phyloP scores from a whole-genome alignment of 1,140 invertebrate species.

The Saccostrea echinata region DNA sequence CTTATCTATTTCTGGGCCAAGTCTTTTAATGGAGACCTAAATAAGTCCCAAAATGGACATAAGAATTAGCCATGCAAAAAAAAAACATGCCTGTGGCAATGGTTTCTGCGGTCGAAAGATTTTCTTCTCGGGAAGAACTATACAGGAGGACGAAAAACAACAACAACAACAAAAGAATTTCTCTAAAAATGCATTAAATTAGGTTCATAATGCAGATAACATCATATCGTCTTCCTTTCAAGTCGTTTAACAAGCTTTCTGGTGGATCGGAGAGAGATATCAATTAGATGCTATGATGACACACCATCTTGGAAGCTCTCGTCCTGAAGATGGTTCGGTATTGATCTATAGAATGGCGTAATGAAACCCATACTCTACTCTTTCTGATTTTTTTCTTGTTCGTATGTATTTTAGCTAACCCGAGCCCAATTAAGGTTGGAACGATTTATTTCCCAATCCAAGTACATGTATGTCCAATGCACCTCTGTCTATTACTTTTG shows the following conservation, averaged over 20 bases:
- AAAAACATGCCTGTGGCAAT: not conserved
- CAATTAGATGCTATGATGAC: not conserved
- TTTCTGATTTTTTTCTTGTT: too few species aligned
- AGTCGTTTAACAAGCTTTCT: not conserved
- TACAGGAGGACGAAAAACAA: not conserved
- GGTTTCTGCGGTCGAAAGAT: not conserved
- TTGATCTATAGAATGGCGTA: not conserved
- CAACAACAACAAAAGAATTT: not conserved
- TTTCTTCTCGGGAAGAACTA: not conserved
- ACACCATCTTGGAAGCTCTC: not conserved
- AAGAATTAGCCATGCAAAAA: not conserved
- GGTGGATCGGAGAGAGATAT: not conserved
- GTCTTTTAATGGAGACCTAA: not conserved
- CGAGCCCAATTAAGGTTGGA: too few species aligned
- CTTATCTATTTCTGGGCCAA: not conserved
- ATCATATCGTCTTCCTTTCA: slow-evolving; percentile 13
- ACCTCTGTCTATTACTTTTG: too few species aligned
- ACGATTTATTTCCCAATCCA: too few species aligned
- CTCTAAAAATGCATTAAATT: slow-evolving; percentile 15
- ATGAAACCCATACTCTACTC: not conserved
- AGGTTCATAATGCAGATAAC: slow-evolving; percentile 17
- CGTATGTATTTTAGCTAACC: too few species aligned
- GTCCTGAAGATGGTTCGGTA: not conserved
- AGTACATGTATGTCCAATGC: too few species aligned
- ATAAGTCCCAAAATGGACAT: not conserved